Conservation (phyloP, 2,888 invertebrate species). For the Sialis fuliginosa region DNA sequence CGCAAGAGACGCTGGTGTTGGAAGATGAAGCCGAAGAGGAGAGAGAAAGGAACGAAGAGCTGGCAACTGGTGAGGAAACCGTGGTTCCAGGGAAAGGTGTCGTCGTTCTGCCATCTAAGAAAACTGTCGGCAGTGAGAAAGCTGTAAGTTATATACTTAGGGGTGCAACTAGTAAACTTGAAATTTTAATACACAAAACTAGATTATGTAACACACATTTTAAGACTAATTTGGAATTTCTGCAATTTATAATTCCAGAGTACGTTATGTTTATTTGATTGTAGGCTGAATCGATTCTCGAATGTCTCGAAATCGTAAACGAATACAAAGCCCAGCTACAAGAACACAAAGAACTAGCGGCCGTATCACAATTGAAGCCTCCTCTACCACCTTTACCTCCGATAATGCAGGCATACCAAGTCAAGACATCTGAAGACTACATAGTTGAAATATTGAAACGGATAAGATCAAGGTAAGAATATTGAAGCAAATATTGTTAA, state of each 20-base stretch:
- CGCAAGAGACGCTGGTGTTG: constrained; percentile 78
- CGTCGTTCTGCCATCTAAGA: constrained; percentile 61
- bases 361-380: constrained; percentile 19
- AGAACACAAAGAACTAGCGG: constrained; percentile 26
- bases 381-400: constrained; percentile 46
- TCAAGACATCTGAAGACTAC: constrained; percentile 57
- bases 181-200: constrained; percentile 3
- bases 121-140: constrained; percentile 74
- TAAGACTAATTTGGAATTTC: background rate
- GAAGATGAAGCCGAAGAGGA: constrained; percentile 80
- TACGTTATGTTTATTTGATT: constrained; percentile 8
- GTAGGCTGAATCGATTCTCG: constrained; percentile 75
- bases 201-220: constrained; percentile 4
- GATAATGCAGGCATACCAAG: constrained; percentile 66
- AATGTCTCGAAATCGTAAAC: constrained; percentile 66
- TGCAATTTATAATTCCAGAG: no score
- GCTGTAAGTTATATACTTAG: constrained; percentile 49
- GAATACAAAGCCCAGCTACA: constrained; percentile 39
- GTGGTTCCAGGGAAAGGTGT: constrained; percentile 53
- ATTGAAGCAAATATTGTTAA: constrained; percentile 5
- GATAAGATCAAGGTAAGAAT: constrained; percentile 57
- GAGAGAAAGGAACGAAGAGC: constrained; percentile 54
- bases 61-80: constrained; percentile 57
- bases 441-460: constrained; percentile 60
- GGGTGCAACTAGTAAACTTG: constrained; percentile 2